Base-by-base conservation (phyloP, 2,888 invertebrate species). In the Chironomus tentans region DNA sequence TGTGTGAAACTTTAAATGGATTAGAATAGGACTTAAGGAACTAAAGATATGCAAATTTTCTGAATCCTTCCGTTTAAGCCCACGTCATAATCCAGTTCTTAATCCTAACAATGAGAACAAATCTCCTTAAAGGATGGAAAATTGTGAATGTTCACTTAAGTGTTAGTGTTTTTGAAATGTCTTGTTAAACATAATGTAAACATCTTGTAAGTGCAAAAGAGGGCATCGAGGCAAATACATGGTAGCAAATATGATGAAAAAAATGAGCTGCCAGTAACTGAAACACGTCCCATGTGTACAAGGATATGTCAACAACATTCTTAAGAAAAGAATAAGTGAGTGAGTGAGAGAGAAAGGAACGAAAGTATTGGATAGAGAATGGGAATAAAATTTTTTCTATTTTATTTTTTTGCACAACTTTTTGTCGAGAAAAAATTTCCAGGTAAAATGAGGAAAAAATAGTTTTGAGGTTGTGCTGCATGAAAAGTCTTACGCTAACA, bases 151-250 rank as follows among this genome's bases (percentile, higher is more conserved):
- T 72, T 72, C 72, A 72, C 61, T 72, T 72, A 62, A 61, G 72
- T 68, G 28, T 28, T 68, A 68, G 68, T 68, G 46, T 68, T 68
- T 68, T 68, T 68, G 68, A 68, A 68, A 68, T n/a, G 28, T 68
- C 68, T 68, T 72, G 72, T 72, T 72, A 72, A 72, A 61, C 72
- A 72, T 72, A 56, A 21, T 72, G 72, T 72, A 72, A 72, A 72
- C 72, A 72, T 62, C 65, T 65, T 65, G 65, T 65, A 65, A 50
- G 24, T 70, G 18, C 15, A 70, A 24, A 72, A 62, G 72, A 62
- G 28, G 72, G 21, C n/a, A 22, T 71, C 15, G 50, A 50, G 15
- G 56, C 50, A 24, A 56, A 22, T 24, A 70, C 15, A 70, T n/a
- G 38, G 24, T 24, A 38, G 38, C 38, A 38, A 38, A 38, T 38